Conservation (phyloP, 2,113 vertebrate species). For the Lophura nycthemera region DNA sequence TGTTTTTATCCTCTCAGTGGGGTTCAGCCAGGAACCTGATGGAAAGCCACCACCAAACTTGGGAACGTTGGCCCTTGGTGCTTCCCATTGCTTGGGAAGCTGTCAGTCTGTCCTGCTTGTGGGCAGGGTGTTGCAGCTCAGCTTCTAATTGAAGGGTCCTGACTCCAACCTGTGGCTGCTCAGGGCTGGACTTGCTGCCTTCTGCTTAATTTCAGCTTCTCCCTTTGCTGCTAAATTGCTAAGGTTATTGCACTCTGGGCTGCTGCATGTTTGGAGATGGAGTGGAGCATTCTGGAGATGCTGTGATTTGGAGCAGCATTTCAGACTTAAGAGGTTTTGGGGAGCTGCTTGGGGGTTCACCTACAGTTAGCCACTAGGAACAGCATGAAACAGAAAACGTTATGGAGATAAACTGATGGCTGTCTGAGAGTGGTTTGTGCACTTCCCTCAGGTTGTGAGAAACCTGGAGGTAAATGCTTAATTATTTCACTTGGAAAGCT, state of each 20-base stretch:
- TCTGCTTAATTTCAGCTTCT: not conserved
- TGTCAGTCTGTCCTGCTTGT: fast-evolving
- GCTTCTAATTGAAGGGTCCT: not conserved
- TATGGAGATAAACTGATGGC: not conserved
- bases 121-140: not conserved
- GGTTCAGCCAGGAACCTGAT: not conserved
- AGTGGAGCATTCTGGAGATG: not conserved
- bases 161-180: not conserved
- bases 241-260: not conserved
- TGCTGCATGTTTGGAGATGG: not conserved
- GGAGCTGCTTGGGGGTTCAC: not conserved
- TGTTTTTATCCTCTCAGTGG: not conserved
- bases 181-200: not conserved
- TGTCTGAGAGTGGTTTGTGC: not conserved
- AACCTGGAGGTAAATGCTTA: not conserved
- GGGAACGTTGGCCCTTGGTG: fast-evolving
- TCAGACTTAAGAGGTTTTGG: not conserved
- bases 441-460: not conserved
- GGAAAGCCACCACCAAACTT: not conserved
- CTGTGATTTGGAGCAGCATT: not conserved
- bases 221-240: not conserved
- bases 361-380: not conserved
- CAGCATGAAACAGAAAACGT: not conserved
- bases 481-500: not conserved
- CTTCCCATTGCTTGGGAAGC: not conserved